Evolutionary conservation across 2,888 invertebrate genomes (phyloP).

Genomic region (Neuroscelio doddi): DNA sequence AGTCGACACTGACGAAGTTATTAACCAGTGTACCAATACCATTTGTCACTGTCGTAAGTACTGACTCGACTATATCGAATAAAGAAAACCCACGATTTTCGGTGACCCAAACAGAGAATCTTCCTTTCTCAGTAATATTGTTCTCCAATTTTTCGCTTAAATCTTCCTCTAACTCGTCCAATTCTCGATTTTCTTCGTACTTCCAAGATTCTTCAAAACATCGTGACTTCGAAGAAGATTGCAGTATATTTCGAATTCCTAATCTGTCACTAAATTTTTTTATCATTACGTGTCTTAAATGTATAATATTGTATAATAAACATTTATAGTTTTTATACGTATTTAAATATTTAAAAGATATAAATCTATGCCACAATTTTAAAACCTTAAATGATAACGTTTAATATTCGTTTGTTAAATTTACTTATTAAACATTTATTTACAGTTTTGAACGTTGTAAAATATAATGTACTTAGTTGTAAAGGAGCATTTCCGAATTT

Average conservation of each 20-base stretch:
- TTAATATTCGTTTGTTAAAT: not conserved
- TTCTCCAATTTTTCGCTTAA: slow-evolving; percentile 9
- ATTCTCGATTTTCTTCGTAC: slow-evolving; percentile 27
- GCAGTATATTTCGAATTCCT: slow-evolving; percentile 16
- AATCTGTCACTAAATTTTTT: slow-evolving; percentile 7
- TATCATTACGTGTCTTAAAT: too few species aligned
- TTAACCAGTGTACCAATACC: slow-evolving; percentile 59
- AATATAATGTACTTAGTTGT: too few species aligned
- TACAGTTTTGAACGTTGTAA: too few species aligned
- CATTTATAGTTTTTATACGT: too few species aligned
- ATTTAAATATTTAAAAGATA: too few species aligned
- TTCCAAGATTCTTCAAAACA: slow-evolving; percentile 34
- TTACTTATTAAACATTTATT: not conserved
- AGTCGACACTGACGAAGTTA: slow-evolving; percentile 58
- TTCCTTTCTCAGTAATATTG: slow-evolving; percentile 21
- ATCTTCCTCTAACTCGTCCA: slow-evolving; percentile 17
- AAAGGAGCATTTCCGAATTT: too few species aligned
- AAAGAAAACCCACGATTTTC: slow-evolving; percentile 58
- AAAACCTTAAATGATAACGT: too few species aligned
- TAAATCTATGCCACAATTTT: too few species aligned
- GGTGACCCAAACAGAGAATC: not conserved
- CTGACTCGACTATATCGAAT: slow-evolving; percentile 56
- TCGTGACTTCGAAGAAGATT: slow-evolving; percentile 16
- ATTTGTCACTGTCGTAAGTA: slow-evolving; percentile 57
- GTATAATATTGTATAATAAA: too few species aligned